Evolutionary conservation across 2,113 vertebrate species (phyloP), one percentile per base, ranked within the genome.

Genomic region (Uropsilus gracilis): DNA sequence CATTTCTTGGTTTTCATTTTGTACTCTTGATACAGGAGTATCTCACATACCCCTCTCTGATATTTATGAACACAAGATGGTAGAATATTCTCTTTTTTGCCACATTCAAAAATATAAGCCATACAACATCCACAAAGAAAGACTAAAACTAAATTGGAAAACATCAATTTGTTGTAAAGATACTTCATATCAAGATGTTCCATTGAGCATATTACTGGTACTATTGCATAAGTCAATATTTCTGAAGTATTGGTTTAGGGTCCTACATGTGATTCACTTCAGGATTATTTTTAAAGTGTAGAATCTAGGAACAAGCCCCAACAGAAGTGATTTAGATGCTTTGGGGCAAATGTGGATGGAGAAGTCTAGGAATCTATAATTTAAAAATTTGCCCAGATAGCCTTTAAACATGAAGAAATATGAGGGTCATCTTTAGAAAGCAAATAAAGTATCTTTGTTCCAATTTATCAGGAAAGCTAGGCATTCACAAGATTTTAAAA

Each of bases 231-330:
- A 90, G 76, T 2, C 18, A 53, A 18, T 39, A 71, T 94, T 44
- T 69, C 80, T 42, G 20, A 80, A 86, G 48, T 85, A 53, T 8
- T 89, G 32, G 37, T 93, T 91, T 55, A 85, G 32, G 53, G 66
- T 44, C 17, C 44, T 93, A 37, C 0, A 14, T 91, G 39, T 71
- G 42, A 94, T 69, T 71, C 64, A 94, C 12, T 22, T 69, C 18
- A n/a, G 32, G n/a, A 82, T 81, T 93, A 80, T 84, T 95, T 86
- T 87, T 44, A 87, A 95, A 84, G 13, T 14, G 0, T 6, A 28
- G 22, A 24, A 10, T 84, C 9, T 17, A 80, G 24, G 16, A 64
- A 59, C 53, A 61, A 63, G 86, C 42, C 6, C 73, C 2, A 50
- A 71, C 3, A 44, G 20, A 69, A 59, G 22, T 57, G 28, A 89